Conservation (phyloP, 2,888 invertebrate genomes). For the Amblyjoppa proteus region DNA sequence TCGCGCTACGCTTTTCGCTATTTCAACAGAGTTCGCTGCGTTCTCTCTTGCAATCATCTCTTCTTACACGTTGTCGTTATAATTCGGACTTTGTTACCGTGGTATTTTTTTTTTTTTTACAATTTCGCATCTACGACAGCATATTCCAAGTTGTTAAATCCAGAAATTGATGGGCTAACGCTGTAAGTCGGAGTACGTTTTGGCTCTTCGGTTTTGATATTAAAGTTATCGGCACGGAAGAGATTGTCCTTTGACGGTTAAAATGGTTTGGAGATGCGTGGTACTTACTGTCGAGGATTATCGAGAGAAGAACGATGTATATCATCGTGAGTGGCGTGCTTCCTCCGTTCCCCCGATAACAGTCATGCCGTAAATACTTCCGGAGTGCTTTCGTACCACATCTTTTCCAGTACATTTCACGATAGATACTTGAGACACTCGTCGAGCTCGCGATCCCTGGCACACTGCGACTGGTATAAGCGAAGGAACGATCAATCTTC, state of each 20-base stretch:
- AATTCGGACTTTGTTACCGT: not conserved
- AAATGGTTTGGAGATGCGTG: not conserved
- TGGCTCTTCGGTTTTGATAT: not conserved
- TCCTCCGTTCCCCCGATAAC: slow-evolving; percentile 70
- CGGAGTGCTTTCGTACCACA: slow-evolving; percentile 74
- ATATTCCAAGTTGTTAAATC: too few relatives aligned
- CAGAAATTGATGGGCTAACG: too few relatives aligned
- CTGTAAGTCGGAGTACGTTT: not conserved
- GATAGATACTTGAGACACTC: slow-evolving; percentile 66
- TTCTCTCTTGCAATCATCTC: too few relatives aligned
- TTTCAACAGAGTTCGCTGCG: slow-evolving; percentile 13
- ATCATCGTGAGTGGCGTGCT: slow-evolving; percentile 74
- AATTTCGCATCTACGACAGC: too few relatives aligned
- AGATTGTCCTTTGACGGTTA: not conserved
- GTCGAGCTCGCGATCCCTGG: slow-evolving; percentile 53
- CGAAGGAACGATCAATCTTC: slow-evolving; percentile 54
- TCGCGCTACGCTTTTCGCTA: slow-evolving; percentile 20
- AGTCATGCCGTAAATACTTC: slow-evolving; percentile 74
- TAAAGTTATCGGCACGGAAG: not conserved
- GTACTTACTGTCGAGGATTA: slow-evolving; percentile 78
- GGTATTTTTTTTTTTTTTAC: too few relatives aligned
- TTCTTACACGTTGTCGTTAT: not conserved
- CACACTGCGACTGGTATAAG: slow-evolving; percentile 34
- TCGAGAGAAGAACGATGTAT: slow-evolving; percentile 75
- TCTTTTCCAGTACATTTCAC: slow-evolving; percentile 80